Evolutionary conservation across 2,113 vertebrate species (phyloP).

Genomic region (Campylomormyrus numenius): DNA sequence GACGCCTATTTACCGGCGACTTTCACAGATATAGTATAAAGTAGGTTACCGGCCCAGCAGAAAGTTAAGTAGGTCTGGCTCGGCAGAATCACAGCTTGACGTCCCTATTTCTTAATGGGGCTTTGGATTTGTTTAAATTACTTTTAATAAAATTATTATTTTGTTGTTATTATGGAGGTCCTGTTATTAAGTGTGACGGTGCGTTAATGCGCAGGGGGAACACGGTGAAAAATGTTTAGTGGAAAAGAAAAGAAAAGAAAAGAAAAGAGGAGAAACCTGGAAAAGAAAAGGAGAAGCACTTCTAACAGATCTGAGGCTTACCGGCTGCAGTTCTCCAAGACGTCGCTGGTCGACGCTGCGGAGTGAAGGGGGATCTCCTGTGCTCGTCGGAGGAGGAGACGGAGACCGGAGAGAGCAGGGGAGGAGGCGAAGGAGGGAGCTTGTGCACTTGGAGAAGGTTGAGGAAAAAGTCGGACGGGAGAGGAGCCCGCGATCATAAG

Average conservation of each 20-base stretch:
- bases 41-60: slow-evolving; percentile 4
- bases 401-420: background rate
- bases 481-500: background rate
- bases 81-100: background rate
- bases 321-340: slow-evolving; percentile 23
- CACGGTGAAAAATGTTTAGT: background rate
- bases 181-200: background rate
- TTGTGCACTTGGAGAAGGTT: slow-evolving; percentile 5
- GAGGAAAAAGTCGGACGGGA: slow-evolving; percentile 15
- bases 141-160: background rate
- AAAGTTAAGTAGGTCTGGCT: background rate
- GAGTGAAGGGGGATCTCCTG: slow-evolving; percentile 34
- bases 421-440: background rate
- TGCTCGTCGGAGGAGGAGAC: background rate
- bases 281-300: background rate
- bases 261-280: background rate
- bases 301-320: background rate
- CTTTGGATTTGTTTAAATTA: background rate
- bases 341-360: slow-evolving; percentile 64
- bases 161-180: background rate
- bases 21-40: slow-evolving; percentile 4
- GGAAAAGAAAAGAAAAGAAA: background rate
- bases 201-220: background rate
- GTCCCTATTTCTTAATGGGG: background rate
- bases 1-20: background rate